Evolutionary conservation across 2,888 invertebrate genomes (phyloP).

Genomic region (Ametastegia equiseti): DNA sequence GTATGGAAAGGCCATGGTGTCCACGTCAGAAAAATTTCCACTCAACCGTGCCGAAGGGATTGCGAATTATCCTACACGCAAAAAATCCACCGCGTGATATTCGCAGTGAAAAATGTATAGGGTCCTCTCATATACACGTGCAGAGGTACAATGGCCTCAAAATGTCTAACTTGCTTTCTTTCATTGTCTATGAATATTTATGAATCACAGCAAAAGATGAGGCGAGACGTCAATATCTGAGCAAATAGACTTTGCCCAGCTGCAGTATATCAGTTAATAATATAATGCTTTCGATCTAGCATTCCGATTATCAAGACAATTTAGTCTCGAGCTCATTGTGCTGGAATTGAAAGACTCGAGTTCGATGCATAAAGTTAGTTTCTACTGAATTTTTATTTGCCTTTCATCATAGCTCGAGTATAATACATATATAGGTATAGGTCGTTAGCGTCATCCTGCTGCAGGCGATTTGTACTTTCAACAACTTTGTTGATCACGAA

Average conservation of each 20-base stretch:
- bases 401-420: not conserved
- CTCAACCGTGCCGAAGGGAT: not conserved
- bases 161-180: not conserved
- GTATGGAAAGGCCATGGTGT: not conserved
- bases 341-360: not conserved
- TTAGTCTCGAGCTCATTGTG: not conserved
- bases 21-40: constrained; percentile 11
- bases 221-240: no score
- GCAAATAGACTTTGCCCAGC: no score
- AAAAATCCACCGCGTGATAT: not conserved
- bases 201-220: no score
- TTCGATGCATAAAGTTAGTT: not conserved
- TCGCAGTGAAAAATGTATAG: not conserved
- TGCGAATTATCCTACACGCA: no score
- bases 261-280: no score
- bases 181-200: not conserved
- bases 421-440: not conserved
- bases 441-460: no score
- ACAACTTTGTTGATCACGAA: no score
- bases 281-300: no score
- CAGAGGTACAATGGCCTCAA: no score
- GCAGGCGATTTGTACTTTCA: no score
- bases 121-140: not conserved
- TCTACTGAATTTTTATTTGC: not conserved
- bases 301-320: not conserved